Conservation (phyloP, 2,888 invertebrate genomes). For the Agrotis exclamationis region DNA sequence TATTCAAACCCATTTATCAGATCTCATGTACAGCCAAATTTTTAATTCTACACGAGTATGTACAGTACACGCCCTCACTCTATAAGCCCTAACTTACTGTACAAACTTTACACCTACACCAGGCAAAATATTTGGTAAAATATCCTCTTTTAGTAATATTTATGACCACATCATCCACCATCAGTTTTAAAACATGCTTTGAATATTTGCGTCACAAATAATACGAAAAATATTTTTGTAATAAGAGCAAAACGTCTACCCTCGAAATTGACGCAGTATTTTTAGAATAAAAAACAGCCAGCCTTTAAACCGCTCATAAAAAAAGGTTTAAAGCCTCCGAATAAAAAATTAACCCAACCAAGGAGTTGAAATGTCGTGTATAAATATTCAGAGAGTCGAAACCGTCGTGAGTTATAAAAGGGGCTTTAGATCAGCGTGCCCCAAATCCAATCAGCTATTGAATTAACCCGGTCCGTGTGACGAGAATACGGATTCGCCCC, state of each 20-base stretch:
- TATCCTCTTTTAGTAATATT: no score
- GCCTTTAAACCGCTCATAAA: slow-evolving; percentile 39
- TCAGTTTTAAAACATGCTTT: no score
- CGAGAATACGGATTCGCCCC: slow-evolving; percentile 89
- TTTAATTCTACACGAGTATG: no score
- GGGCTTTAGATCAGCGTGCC: slow-evolving; percentile 83
- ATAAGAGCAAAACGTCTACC: not conserved
- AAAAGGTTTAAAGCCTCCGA: slow-evolving; percentile 29
- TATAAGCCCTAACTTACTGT: no score
- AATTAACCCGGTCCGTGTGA: slow-evolving; percentile 90
- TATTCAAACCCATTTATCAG: no score
- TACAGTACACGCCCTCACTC: no score
- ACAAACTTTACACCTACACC: no score
- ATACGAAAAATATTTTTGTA: not conserved
- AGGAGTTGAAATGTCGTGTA: slow-evolving; percentile 45
- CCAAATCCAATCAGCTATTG: slow-evolving; percentile 91
- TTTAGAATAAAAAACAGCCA: slow-evolving; percentile 5
- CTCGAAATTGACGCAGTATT: not conserved
- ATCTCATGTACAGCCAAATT: no score
- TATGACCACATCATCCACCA: no score
- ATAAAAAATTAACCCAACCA: slow-evolving; percentile 41
- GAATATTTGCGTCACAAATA: not conserved
- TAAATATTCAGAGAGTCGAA: slow-evolving; percentile 56
- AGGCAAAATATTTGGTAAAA: no score
- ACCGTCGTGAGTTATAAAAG: slow-evolving; percentile 78